These are phyloP conservation scores for Nothoprocta pentlandii DNA, from an alignment of 2,113 vertebrate genomes.

Conservation along the genomic window DNA sequence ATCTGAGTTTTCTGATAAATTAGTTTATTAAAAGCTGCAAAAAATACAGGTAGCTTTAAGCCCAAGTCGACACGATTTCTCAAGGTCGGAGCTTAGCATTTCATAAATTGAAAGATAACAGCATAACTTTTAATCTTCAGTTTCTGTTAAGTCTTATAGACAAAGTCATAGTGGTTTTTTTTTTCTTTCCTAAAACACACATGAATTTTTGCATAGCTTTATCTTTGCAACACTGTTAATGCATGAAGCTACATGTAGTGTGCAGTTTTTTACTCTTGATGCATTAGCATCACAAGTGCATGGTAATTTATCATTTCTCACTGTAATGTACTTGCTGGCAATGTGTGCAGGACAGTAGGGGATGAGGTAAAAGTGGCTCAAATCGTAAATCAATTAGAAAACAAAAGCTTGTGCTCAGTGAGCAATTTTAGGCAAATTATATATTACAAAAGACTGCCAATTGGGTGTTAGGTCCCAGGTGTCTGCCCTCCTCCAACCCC, in stretches of 20 bases:
- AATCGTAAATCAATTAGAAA: constrained; percentile 91
- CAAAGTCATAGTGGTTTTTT: neutral
- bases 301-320: constrained; percentile 85
- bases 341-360: constrained; percentile 76
- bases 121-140: constrained; percentile 56
- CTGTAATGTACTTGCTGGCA: constrained; percentile 85
- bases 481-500: constrained; percentile 46
- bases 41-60: constrained; percentile 11
- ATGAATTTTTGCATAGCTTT: constrained; percentile 19
- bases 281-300: constrained; percentile 83
- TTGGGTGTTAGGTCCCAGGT: constrained; percentile 80
- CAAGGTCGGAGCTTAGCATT: constrained; percentile 42
- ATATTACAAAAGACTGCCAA: constrained; percentile 82
- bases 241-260: constrained; percentile 55
- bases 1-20: neutral
- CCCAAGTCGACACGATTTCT: neutral
- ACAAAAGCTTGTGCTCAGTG: constrained; percentile 85
- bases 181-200: neutral
- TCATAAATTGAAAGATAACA: constrained; percentile 60
- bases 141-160: constrained; percentile 68
- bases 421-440: constrained; percentile 85
- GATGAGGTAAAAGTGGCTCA: constrained; percentile 81
- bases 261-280: constrained; percentile 72
- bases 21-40: neutral
- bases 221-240: constrained; percentile 32